phyloP scores from a whole-genome alignment of 2,888 invertebrate genomes.

The Athalia rosae region DNA sequence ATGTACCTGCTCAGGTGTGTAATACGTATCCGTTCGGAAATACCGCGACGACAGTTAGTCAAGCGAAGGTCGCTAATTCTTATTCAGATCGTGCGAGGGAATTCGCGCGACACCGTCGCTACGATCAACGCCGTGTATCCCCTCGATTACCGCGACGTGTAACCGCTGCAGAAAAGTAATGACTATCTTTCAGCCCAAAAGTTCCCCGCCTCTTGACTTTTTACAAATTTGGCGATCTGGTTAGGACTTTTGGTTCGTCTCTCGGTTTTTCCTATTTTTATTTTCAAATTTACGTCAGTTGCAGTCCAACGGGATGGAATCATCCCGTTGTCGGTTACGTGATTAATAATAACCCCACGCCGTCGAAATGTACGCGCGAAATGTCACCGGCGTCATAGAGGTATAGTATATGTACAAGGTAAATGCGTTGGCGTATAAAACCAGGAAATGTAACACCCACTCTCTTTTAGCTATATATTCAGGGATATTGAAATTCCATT shows the following conservation, averaged over 20 bases:
- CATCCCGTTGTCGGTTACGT: not conserved
- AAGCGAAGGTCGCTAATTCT: constrained; percentile 37
- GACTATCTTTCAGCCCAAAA: too few species aligned
- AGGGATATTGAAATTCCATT: constrained; percentile 33
- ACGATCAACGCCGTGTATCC: not conserved
- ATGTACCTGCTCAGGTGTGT: not conserved
- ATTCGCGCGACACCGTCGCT: not conserved
- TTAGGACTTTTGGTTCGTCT: too few species aligned
- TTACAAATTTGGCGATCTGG: too few species aligned
- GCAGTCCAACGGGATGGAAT: not conserved
- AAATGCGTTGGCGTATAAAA: not conserved
- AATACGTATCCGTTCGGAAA: constrained; percentile 33
- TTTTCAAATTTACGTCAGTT: not conserved
- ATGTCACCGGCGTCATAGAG: too few species aligned
- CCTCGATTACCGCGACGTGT: not conserved
- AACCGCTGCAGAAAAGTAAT: too few species aligned
- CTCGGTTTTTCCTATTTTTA: not conserved
- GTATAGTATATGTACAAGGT: too few species aligned
- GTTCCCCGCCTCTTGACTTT: too few species aligned
- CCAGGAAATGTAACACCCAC: not conserved
- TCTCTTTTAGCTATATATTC: not conserved
- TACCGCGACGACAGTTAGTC: constrained; percentile 33
- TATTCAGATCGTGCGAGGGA: constrained; percentile 32
- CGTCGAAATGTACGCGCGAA: too few species aligned
- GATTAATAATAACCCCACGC: too few species aligned